Evolutionary conservation across 2,113 vertebrate species (phyloP), one percentile per base, ranked within the genome.

Genomic region (Clupea harengus): DNA sequence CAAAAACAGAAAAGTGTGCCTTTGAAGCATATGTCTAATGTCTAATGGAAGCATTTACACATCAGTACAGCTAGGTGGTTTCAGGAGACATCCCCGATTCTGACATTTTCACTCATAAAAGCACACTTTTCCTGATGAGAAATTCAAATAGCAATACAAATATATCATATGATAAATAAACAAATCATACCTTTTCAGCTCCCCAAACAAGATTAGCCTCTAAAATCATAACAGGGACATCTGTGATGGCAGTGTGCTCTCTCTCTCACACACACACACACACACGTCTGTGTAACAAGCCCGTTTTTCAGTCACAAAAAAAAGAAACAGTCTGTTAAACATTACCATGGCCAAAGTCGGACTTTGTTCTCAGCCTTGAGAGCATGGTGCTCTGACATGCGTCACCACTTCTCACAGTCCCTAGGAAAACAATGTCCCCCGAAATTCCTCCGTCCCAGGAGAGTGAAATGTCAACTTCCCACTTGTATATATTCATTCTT

Each of bases 351-450:
- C 28, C 64, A 28, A 15, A 72, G 64, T 78, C 72, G 39, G 13
- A 78, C 72, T 78, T 78, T 44, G 72, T 78, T 78, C 72, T 15
- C 72, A 78, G 72, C 72, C 72, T 39, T 78, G 32, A 78, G 32
- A 17, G 72, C 72, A 11, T 44, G 72, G 9, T 39, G 72, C 28
- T 39, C 20, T 32, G 32, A 10, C 10, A 78, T 78, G 32, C 72
- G 72, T 78, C 72, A 78, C 28, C 25, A 32, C 72, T 3, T 28
- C 13, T 44, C 72, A 17, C 13, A 39, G 28, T 11, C 28, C 6
- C 22, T 25, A 11, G 17, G 72, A 78, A 78, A 78, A 78, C 72
- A 78, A 78, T 78, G 72, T 1, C 10, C 32, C 32, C 72, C 13
- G 11, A 15, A 39, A 78, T 78, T 13, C 72, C 28, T 78, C 25